Conservation (phyloP, 2,113 vertebrate genomes). For the Hipposideros armiger region DNA sequence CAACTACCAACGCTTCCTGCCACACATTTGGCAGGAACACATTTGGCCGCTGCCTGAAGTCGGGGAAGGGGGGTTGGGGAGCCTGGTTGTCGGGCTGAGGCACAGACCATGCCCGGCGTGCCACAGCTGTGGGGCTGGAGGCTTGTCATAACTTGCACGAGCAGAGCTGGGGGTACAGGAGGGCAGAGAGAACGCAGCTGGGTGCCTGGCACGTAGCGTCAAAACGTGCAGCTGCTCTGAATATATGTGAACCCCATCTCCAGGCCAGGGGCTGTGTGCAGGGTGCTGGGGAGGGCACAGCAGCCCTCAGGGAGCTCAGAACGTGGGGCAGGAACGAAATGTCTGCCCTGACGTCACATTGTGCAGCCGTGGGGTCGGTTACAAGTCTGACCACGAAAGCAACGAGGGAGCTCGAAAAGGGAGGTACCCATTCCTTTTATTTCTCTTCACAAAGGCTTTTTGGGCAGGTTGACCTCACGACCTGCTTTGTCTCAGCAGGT, state of each 20-base stretch:
- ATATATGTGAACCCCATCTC: too few relatives aligned
- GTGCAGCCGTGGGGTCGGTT: rapidly evolving
- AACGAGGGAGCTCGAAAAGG: background rate
- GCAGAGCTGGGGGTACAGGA: background rate
- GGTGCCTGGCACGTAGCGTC: background rate
- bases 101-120: rapidly evolving
- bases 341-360: background rate
- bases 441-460: background rate
- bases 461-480: too few relatives aligned
- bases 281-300: background rate
- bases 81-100: background rate
- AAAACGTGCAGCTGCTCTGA: background rate
- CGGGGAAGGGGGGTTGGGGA: too few relatives aligned
- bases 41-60: background rate
- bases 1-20: background rate
- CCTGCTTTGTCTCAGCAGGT: background rate
- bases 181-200: rapidly evolving
- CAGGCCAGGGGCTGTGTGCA: background rate
- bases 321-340: background rate
- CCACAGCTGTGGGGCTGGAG: background rate
- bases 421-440: too few relatives aligned
- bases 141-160: rapidly evolving
- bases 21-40: background rate
- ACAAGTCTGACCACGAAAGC: background rate
- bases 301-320: background rate